A percentile compares a stretch with the other conserved stretches of the same genome.
Conservation (phyloP, 2,113 vertebrate species). For the Macrotus californicus region DNA sequence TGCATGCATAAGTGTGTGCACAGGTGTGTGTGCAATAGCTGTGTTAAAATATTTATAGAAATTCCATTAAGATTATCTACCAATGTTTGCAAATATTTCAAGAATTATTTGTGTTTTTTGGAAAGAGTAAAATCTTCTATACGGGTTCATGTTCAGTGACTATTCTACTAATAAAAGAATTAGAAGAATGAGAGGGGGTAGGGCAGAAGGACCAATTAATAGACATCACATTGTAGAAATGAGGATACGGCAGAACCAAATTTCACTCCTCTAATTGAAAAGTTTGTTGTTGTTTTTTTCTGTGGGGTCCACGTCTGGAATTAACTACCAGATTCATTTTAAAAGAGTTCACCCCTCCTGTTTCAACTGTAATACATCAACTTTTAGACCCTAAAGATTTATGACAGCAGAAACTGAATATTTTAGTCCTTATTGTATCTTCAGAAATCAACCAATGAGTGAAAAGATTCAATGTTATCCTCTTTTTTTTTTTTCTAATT, state of each 20-base stretch:
- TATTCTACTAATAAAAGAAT: neutral
- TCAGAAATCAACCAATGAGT: neutral
- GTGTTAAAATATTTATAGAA: neutral
- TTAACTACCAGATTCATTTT: neutral
- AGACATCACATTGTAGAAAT: neutral
- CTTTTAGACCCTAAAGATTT: neutral
- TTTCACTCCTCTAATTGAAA: neutral
- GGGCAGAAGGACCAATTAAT: neutral
- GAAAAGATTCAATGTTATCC: neutral
- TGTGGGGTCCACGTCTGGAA: neutral
- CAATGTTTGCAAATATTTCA: neutral
- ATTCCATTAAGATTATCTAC: neutral
- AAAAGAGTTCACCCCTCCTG: rapidly evolving
- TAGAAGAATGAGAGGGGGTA: neutral
- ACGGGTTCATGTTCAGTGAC: neutral
- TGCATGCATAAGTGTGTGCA: neutral
- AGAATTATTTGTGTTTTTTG: neutral
- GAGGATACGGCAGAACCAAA: neutral
- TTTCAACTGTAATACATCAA: neutral
- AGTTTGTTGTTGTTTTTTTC: neutral
- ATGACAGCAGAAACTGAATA: neutral
- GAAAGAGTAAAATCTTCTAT: neutral
- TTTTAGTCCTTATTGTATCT: neutral
- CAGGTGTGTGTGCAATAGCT: neutral
- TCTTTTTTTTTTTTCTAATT: neutral